Conservation (phyloP, 1,140 invertebrate species). For the Hyphantria cunea region DNA sequence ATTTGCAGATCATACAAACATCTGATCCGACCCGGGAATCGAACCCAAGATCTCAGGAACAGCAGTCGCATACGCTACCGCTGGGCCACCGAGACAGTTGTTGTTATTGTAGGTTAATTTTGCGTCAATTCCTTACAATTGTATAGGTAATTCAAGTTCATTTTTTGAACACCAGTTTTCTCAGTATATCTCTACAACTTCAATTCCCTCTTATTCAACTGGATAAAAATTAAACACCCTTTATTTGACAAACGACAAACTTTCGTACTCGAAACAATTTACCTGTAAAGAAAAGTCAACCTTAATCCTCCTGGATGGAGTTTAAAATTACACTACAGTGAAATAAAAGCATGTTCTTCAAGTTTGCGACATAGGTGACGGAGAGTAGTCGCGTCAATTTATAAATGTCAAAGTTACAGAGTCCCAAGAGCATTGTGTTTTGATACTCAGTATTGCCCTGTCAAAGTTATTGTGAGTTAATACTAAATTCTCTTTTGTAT, state of each 20-base stretch:
- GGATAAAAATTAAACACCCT: slow-evolving; percentile 17
- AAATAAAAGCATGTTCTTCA: slow-evolving; percentile 30
- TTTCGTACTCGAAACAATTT: background rate
- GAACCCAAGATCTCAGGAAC: no score
- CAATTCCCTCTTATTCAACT: background rate
- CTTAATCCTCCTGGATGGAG: background rate
- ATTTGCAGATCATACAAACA: no score
- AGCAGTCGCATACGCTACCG: no score
- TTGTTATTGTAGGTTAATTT: no score
- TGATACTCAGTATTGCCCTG: slow-evolving; percentile 15
- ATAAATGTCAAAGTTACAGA: slow-evolving; percentile 57
- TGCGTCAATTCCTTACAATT: no score
- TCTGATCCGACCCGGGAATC: no score
- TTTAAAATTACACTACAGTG: background rate
- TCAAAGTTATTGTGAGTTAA: slow-evolving; percentile 34
- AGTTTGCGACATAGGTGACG: slow-evolving; percentile 48
- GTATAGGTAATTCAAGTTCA: no score
- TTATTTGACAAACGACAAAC: slow-evolving; percentile 16
- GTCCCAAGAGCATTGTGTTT: slow-evolving; percentile 24
- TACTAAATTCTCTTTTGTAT: slow-evolving; percentile 21
- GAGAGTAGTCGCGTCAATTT: slow-evolving; percentile 55
- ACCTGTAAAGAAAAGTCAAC: background rate
- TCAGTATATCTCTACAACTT: no score
- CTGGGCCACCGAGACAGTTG: no score
- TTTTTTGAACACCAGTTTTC: no score